Conservation (phyloP, 1,140 invertebrate species). For the Trichomalopsis sarcophagae region DNA sequence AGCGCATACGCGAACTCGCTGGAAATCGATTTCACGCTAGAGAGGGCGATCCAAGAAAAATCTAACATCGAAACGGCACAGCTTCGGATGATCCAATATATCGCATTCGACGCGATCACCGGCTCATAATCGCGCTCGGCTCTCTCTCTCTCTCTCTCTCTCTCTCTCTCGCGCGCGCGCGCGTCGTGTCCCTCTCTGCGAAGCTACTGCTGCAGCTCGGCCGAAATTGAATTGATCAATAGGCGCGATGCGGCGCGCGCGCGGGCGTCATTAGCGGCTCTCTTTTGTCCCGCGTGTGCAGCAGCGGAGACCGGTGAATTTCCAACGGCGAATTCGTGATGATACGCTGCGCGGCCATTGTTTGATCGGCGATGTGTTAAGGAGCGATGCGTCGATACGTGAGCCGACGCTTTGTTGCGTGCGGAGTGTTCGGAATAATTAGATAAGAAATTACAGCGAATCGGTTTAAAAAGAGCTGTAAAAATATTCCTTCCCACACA, state of each 20-base stretch:
- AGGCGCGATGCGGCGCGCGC: constrained; percentile 47
- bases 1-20: not conserved
- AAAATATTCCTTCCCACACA: no score
- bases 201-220: constrained; percentile 15
- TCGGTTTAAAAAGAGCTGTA: no score
- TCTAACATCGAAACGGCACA: constrained; percentile 28
- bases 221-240: constrained; percentile 73
- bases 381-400: not conserved
- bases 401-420: no score
- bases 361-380: constrained; percentile 15
- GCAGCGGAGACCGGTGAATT: not conserved
- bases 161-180: no score
- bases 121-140: constrained; percentile 14
- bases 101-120: not conserved
- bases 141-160: not conserved
- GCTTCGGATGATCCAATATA: constrained; percentile 21
- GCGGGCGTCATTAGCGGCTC: not conserved
- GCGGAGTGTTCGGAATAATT: no score
- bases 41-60: constrained; percentile 41
- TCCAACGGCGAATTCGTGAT: not conserved
- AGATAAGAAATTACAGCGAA: no score
- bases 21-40: constrained; percentile 49
- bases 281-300: not conserved
- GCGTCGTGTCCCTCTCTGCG: not conserved
- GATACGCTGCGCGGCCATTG: not conserved